Base-by-base conservation (phyloP, 2,797 vertebrate species). In the Acrossocheilus fasciatus region DNA sequence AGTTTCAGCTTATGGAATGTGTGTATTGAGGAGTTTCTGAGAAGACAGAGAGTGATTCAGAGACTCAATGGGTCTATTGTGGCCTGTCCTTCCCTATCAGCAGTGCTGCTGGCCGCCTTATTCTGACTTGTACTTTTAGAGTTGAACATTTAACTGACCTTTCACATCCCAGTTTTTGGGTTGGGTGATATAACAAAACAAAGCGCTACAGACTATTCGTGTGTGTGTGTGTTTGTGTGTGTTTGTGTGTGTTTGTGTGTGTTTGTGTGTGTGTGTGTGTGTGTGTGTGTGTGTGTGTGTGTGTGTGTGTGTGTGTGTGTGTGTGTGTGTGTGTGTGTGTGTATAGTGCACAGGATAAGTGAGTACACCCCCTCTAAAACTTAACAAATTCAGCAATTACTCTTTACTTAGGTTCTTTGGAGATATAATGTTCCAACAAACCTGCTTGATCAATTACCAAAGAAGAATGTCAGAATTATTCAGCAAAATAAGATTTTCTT, bases 1-100 rank as follows among this genome's bases (percentile, higher is more conserved):
- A 81, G 78, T 88, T 86, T 66, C 59, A 50, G 59, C 82, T 75
- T 83, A 86, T 89, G 84, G 86, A 85, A 86, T 88, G 79, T 88
- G 88, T 87, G 87, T 84, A 81, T 89, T 75, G 36, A 77, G 84
- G 88, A 89, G 85, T 86, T 88, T 74, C 39, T 20, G 76, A 52
- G 79, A 83, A 82, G 69, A 90, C 89, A 88, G 88, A 90, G 85
- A 83, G 79, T 18, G 85, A 89, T 89, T 89, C 69, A 90, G 73
- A 41, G 26, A 62, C 66, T 89, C 77, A 90, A 90, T 89, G 52
- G 84, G 50, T 59, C 82, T 84, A 83, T 89, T 90, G 86, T 89
- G 68, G 57, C 54, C 23, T 72, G 81, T 74, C 66, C 45, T 87
- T 82, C 69, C 50, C 47, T 72, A 62, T 80, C 82, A 70, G 84